Evolutionary conservation across 1,140 invertebrate genomes (phyloP).

Genomic region (Tetragnatha versicolor): DNA sequence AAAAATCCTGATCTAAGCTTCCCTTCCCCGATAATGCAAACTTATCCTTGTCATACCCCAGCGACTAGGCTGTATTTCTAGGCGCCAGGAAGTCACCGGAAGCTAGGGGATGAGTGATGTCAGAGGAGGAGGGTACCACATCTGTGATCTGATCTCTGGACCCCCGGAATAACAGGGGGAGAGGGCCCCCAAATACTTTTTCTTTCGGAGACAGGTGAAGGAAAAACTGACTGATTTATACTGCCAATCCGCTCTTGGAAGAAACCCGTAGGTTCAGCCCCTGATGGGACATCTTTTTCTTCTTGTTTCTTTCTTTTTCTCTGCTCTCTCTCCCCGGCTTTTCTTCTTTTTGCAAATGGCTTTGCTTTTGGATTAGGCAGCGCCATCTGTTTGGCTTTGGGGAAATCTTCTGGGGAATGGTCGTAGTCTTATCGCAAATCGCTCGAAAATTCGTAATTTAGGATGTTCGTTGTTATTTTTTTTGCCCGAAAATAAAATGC

Average conservation of each 20-base stretch:
- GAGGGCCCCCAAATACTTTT: not conserved
- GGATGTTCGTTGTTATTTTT: too few species aligned
- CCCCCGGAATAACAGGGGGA: slow-evolving; percentile 40
- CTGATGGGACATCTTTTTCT: not conserved
- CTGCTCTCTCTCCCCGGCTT: not conserved
- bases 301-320: not conserved
- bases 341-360: slow-evolving; percentile 7
- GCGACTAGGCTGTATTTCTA: too few species aligned
- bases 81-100: slow-evolving; percentile 15
- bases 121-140: slow-evolving; percentile 2
- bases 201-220: slow-evolving; percentile 7
- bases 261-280: slow-evolving; percentile 1
- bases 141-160: slow-evolving; percentile 18
- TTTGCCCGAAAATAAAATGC: too few species aligned
- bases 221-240: slow-evolving; percentile 40
- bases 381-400: slow-evolving; percentile 23
- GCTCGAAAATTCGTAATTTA: not conserved
- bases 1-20: too few species aligned
- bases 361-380: not conserved
- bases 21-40: too few species aligned
- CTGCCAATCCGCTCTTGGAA: not conserved
- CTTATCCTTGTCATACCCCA: too few species aligned
- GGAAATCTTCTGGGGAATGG: too few species aligned
- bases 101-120: slow-evolving; percentile 16
- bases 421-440: not conserved